A percentile compares a stretch with the other conserved stretches of the same genome.
These are phyloP conservation scores for Nudaria mundana DNA, from an alignment of 2,888 invertebrate species.

Conservation along the genomic window DNA sequence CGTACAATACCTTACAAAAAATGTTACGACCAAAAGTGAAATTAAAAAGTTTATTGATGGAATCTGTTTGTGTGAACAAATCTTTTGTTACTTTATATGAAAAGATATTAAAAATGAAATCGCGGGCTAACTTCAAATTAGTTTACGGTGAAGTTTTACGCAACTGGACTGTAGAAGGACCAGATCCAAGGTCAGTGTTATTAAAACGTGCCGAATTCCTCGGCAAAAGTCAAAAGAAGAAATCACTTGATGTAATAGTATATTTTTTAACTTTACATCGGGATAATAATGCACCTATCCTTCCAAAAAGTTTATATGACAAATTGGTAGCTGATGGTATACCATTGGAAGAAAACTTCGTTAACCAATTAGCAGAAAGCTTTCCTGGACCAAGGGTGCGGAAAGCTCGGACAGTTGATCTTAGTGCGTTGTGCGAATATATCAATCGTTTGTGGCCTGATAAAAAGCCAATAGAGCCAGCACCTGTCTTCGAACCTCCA, in stretches of 20 bases:
- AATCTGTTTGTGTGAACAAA: conserved; percentile 39
- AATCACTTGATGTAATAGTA: conserved; percentile 29
- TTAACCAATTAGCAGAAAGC: conserved; percentile 3
- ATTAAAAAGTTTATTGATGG: conserved; percentile 37
- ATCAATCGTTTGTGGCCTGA: conserved; percentile 18
- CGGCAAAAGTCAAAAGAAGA: conserved; percentile 23
- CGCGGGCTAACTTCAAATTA: conserved; percentile 33
- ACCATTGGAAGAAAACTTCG: conserved; percentile 6
- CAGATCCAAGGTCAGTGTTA: conserved; percentile 39
- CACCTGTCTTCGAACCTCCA: background rate
- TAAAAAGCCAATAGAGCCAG: conserved; percentile 9
- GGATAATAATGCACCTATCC: background rate
- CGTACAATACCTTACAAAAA: conserved; percentile 29
- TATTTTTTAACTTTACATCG: conserved; percentile 27
- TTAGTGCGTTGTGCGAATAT: conserved; percentile 8
- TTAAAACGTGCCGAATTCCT: conserved; percentile 41
- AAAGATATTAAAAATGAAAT: conserved; percentile 36
- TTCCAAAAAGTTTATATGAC: conserved; percentile 8
- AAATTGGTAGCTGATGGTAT: conserved; percentile 2
- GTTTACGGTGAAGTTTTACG: conserved; percentile 34
- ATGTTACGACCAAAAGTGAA: conserved; percentile 39
- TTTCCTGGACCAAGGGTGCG: conserved; percentile 14
- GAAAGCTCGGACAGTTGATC: conserved; percentile 8
- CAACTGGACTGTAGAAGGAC: conserved; percentile 33
- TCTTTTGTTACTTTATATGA: conserved; percentile 32